A percentile compares a stretch with the other conserved stretches of the same genome.
Conservation (phyloP, 2,797 vertebrate species). For the Merluccius polli region DNA sequence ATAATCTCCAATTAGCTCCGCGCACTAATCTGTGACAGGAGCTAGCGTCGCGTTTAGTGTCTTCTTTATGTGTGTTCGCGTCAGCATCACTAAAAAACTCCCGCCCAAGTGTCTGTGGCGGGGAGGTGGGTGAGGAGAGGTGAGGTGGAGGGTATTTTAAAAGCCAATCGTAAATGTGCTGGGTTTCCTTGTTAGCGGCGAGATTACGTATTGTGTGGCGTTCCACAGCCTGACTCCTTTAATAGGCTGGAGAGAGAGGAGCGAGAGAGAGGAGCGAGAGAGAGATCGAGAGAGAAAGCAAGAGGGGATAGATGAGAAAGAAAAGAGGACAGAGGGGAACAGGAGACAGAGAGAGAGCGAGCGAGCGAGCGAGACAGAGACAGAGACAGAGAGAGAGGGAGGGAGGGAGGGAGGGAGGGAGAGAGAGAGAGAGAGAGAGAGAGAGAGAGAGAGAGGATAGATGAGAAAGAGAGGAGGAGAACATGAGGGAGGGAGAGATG, state of each 20-base stretch:
- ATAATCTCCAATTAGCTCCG: constrained; percentile 80
- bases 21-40: constrained; percentile 69
- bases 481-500: too few species aligned
- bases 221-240: constrained; percentile 62
- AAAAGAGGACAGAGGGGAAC: too few species aligned
- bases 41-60: constrained; percentile 58
- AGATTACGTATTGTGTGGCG: constrained; percentile 62
- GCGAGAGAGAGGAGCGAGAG: neutral
- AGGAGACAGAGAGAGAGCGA: too few species aligned
- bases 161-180: constrained; percentile 48
- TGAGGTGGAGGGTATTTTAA: constrained; percentile 20
- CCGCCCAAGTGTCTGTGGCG: constrained; percentile 25
- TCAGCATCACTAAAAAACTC: constrained; percentile 37
- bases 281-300: neutral
- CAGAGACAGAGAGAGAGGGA: too few species aligned
- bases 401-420: too few species aligned
- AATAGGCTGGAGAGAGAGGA: constrained; percentile 47
- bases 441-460: neutral
- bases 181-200: constrained; percentile 64
- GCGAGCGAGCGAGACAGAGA: too few species aligned
- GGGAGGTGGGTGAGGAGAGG: constrained; percentile 21
- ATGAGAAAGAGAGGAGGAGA: neutral
- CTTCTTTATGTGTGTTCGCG: constrained; percentile 41
- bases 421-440: too few species aligned
- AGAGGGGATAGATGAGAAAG: neutral